Evolutionary conservation across 2,888 invertebrate genomes (phyloP), one percentile per base, ranked within the genome.

Genomic region (Caenorhabditis zanzibari): DNA sequence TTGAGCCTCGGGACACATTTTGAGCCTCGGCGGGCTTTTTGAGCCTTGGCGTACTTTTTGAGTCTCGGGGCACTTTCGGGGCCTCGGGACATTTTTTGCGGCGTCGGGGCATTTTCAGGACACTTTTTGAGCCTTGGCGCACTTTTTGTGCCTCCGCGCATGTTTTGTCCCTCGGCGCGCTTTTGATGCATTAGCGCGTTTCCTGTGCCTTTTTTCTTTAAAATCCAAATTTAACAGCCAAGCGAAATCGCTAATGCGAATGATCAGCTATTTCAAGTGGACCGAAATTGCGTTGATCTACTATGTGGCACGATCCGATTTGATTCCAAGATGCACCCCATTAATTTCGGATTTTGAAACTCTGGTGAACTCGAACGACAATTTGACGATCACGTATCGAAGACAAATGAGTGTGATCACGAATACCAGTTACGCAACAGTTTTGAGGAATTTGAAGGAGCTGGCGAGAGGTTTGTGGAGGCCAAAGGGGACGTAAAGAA

Each of bases 281-380:
- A 84, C 79, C 10, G 89, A 90, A 66, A 87, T 90, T 19, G 86
- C 89, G n/a, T 52, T 89, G 52, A 66, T 90, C 19, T 90, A 88
- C 74, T 85, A 87, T 26, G 71, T 84, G 7, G 54, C 82, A 2
- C 22, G 82, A 47, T 64, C 80, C 0, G 79, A 81, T 63, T 12
- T 84, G 38, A 72, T 86, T 32, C 86, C 86, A 6, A 26, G 83
- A n/a, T 83, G 83, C n/a, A 74, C 58, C 0, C 80, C 81, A 0
- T 19, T 84, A 16, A 72, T 84, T 2, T 63, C 64, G 16, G 84
- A 84, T 44, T 81, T 84, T 16, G 84, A 81, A 32, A 35, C 54
- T 0, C 22, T 80, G 24, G 61, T 81, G 12, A 76, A 81, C 24
- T 63, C 24, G 12, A 74, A 81, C 28, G 74, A 82, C n/a, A 86